Evolutionary conservation across 1,140 invertebrate genomes (phyloP).

Genomic region (Mercenaria mercenaria): DNA sequence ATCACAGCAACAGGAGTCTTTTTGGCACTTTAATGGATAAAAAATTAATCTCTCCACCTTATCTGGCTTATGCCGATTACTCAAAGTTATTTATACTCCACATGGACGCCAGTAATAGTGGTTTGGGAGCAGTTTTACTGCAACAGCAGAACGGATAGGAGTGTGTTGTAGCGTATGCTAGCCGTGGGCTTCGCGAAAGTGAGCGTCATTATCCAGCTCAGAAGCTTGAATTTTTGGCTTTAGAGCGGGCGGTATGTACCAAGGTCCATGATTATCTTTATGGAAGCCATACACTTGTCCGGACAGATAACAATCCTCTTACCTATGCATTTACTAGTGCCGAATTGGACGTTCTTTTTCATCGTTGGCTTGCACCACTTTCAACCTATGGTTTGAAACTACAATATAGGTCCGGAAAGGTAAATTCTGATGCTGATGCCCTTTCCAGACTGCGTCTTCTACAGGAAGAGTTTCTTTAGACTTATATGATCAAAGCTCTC

Average conservation of each 20-base stretch:
- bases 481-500: too few relatives aligned
- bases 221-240: conserved; percentile 59
- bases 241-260: conserved; percentile 41
- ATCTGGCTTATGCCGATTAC: conserved; percentile 66
- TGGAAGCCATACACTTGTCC: conserved; percentile 43
- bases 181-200: conserved; percentile 21
- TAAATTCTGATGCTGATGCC: too few relatives aligned
- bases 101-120: conserved; percentile 64
- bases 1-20: neutral
- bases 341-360: conserved; percentile 33
- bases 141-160: conserved; percentile 71
- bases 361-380: conserved; percentile 52
- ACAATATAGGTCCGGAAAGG: too few relatives aligned
- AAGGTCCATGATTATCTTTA: conserved; percentile 66
- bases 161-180: conserved; percentile 67
- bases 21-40: conserved; percentile 70
- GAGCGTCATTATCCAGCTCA: too few relatives aligned
- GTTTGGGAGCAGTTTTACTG: too few relatives aligned
- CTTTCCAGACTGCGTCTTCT: too few relatives aligned
- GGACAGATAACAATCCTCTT: conserved; percentile 62
- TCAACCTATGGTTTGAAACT: conserved; percentile 30
- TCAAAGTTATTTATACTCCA: conserved; percentile 63
- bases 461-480: neutral
- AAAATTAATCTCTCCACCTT: conserved; percentile 58
- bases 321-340: conserved; percentile 47